These are phyloP conservation scores for Lissocephala sabroskyi DNA, from an alignment of 2,888 invertebrate species.

Conservation along the genomic window DNA sequence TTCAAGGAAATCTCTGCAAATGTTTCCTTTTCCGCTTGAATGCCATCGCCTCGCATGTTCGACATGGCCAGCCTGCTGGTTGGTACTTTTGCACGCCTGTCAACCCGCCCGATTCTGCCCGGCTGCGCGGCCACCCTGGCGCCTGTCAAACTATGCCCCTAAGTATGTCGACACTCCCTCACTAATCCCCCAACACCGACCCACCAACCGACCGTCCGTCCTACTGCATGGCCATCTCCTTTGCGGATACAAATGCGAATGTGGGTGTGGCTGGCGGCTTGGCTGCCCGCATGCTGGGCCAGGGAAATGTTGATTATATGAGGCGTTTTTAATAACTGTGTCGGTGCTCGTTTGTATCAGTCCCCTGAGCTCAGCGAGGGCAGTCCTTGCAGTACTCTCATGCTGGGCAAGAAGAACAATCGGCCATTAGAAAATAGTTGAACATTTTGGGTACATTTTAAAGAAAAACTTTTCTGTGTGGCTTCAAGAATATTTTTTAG, in stretches of 20 bases:
- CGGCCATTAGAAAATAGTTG: too few species aligned
- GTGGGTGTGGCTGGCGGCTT: not conserved
- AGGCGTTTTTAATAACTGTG: slow-evolving; percentile 53
- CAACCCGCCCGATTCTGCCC: slow-evolving; percentile 12
- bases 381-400: too few species aligned
- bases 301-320: slow-evolving; percentile 31
- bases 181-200: too few species aligned
- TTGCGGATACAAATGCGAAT: too few species aligned
- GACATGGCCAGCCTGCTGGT: slow-evolving; percentile 31
- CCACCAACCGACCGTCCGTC: too few species aligned
- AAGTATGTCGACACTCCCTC: slow-evolving; percentile 41
- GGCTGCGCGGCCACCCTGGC: not conserved
- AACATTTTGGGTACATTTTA: too few species aligned
- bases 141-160: slow-evolving; percentile 45
- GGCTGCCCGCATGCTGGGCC: slow-evolving; percentile 31
- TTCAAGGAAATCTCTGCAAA: slow-evolving; percentile 51
- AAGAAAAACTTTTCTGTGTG: too few species aligned
- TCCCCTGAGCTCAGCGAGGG: too few species aligned
- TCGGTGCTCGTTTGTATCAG: slow-evolving; percentile 22
- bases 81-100: slow-evolving; percentile 50
- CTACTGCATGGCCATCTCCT: too few species aligned
- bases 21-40: slow-evolving; percentile 55
- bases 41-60: slow-evolving; percentile 43
- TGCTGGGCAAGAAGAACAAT: too few species aligned
- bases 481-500: too few species aligned